These are phyloP conservation scores for Myotis pilosus DNA, from an alignment of 2,797 vertebrate genomes.

Conservation along the genomic window DNA sequence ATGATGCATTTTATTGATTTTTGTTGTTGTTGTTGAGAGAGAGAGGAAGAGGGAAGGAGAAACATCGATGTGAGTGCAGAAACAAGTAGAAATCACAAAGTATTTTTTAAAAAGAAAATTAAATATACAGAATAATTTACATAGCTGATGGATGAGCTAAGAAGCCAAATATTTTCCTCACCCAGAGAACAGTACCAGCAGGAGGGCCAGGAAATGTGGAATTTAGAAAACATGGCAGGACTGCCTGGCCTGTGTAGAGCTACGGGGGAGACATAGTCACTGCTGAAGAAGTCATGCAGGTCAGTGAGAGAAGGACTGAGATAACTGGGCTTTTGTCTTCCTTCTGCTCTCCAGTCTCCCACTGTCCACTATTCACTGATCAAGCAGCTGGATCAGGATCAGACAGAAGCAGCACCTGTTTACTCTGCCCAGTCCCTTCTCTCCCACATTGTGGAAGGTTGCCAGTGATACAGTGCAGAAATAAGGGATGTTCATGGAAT, in stretches of 20 bases:
- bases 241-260: rapidly evolving
- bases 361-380: neutral
- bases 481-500: neutral
- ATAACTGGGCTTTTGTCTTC: neutral
- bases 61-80: no score
- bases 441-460: neutral
- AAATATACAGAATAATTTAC: neutral
- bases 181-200: neutral
- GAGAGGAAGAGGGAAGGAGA: no score
- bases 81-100: neutral
- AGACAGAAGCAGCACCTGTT: neutral
- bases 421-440: neutral
- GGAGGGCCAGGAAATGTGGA: rapidly evolving
- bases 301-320: neutral
- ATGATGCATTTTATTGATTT: neutral
- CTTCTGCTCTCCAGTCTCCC: neutral
- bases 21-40: no score
- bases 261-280: neutral
- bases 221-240: neutral
- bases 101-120: neutral
- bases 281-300: neutral
- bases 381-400: neutral
- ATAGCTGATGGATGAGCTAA: neutral
- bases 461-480: neutral
- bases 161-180: neutral